Conservation (phyloP, 2,113 vertebrate genomes). For the Cyanoliseus patagonus region DNA sequence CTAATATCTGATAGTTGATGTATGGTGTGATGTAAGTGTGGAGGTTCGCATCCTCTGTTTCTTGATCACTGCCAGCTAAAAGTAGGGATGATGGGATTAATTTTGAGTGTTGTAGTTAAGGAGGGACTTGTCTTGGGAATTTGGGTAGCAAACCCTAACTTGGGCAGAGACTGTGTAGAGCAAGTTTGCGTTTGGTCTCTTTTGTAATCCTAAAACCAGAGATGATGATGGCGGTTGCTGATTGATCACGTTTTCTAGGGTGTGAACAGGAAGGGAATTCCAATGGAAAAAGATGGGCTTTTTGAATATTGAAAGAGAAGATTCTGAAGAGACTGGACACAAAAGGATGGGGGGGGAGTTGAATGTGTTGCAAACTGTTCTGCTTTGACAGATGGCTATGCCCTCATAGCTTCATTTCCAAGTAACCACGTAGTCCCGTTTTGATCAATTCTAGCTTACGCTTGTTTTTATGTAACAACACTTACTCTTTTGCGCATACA, state of each 20-base stretch:
- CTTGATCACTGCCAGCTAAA: not conserved
- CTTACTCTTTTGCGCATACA: not conserved
- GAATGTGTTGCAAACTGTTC: not conserved
- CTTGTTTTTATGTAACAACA: not conserved
- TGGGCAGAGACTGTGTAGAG: not conserved
- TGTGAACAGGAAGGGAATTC: not conserved
- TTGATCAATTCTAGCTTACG: not conserved
- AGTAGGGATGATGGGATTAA: not conserved
- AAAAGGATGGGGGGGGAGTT: not conserved
- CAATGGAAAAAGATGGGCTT: not conserved
- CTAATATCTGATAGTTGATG: not conserved
- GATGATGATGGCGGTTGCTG: not conserved
- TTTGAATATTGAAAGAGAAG: not conserved
- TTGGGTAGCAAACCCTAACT: not conserved
- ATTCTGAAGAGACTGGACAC: not conserved
- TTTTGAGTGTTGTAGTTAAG: not conserved
- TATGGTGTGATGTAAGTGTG: not conserved
- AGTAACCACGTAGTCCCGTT: fast-evolving
- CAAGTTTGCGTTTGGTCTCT: not conserved
- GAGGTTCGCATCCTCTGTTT: not conserved
- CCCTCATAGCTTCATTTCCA: not conserved
- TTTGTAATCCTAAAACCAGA: not conserved
- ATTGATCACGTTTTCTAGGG: not conserved
- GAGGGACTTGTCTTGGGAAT: not conserved
- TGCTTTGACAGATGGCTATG: not conserved